phyloP scores from a whole-genome alignment of 1,140 invertebrate species.

The Hycleus cichorii region DNA sequence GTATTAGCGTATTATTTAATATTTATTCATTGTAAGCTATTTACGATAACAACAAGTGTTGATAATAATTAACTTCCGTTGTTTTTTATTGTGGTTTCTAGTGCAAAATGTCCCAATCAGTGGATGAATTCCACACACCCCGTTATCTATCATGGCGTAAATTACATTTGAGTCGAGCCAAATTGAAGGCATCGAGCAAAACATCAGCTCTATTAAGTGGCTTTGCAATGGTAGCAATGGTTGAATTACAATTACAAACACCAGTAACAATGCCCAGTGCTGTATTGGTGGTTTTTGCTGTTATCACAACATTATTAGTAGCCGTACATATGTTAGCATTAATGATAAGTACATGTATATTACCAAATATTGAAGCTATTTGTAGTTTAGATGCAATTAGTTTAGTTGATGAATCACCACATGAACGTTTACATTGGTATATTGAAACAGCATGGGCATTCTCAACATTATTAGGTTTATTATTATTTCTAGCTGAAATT shows the following conservation, averaged over 20 bases:
- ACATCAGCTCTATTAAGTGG: slow-evolving; percentile 93
- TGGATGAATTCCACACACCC: slow-evolving; percentile 72
- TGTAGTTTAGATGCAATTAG: slow-evolving; percentile 79
- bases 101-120: slow-evolving; percentile 57
- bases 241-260: slow-evolving; percentile 35
- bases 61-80: too few relatives aligned
- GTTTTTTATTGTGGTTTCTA: slow-evolving; percentile 4
- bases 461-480: slow-evolving; percentile 86
- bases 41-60: too few relatives aligned
- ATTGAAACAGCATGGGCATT: slow-evolving; percentile 97
- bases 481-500: slow-evolving; percentile 91
- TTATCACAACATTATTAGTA: slow-evolving; percentile 92
- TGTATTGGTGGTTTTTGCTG: slow-evolving; percentile 87
- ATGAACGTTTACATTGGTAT: slow-evolving; percentile 84
- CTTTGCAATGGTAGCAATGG: slow-evolving; percentile 97
- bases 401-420: slow-evolving; percentile 78
- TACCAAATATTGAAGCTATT: slow-evolving; percentile 88
- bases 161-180: slow-evolving; percentile 84
- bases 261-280: slow-evolving; percentile 50
- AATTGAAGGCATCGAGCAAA: slow-evolving; percentile 93
- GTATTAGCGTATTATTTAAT: too few relatives aligned
- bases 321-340: slow-evolving; percentile 96
- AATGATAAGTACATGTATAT: slow-evolving; percentile 98
- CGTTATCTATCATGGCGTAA: slow-evolving; percentile 84
- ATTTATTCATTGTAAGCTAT: too few relatives aligned